Evolutionary conservation across 2,888 invertebrate genomes (phyloP).

Genomic region (Zootermopsis nevadensis): DNA sequence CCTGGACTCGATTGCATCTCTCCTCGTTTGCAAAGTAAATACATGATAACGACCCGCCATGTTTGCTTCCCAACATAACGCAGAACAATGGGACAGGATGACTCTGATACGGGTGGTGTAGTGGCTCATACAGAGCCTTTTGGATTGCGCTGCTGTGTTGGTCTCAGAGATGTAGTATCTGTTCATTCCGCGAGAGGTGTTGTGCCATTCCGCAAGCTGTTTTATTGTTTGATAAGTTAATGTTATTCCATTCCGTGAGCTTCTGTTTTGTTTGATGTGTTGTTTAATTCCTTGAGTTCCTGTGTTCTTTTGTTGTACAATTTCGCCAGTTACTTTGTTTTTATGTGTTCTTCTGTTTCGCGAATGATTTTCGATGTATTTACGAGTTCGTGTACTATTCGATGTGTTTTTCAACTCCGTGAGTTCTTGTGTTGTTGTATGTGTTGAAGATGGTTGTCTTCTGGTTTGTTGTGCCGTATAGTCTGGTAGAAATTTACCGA

Average conservation of each 20-base stretch:
- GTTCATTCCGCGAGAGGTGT: neutral
- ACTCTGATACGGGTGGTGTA: neutral
- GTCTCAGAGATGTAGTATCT: neutral
- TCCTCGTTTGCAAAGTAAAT: constrained; percentile 17
- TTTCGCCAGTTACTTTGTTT: too few relatives aligned
- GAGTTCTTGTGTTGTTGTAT: too few relatives aligned
- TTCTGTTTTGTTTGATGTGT: neutral
- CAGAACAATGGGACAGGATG: neutral
- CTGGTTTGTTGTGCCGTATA: too few relatives aligned
- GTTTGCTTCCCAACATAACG: neutral
- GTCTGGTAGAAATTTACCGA: too few relatives aligned
- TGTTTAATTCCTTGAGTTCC: neutral
- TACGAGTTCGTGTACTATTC: too few relatives aligned
- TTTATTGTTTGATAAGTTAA: too few relatives aligned
- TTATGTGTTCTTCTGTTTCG: too few relatives aligned
- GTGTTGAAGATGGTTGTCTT: too few relatives aligned
- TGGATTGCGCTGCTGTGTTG: neutral
- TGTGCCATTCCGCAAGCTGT: too few relatives aligned
- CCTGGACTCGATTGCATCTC: constrained; percentile 11
- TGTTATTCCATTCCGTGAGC: neutral
- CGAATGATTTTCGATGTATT: too few relatives aligned
- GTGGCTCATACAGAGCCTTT: neutral
- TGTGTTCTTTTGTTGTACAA: neutral
- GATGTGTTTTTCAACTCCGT: too few relatives aligned
- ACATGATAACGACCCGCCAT: neutral